Percentiles rank a stretch among this genome's conserved stretches.
Evolutionary conservation across 2,888 invertebrate species (phyloP).

Genomic region (Papilio elwesi): DNA sequence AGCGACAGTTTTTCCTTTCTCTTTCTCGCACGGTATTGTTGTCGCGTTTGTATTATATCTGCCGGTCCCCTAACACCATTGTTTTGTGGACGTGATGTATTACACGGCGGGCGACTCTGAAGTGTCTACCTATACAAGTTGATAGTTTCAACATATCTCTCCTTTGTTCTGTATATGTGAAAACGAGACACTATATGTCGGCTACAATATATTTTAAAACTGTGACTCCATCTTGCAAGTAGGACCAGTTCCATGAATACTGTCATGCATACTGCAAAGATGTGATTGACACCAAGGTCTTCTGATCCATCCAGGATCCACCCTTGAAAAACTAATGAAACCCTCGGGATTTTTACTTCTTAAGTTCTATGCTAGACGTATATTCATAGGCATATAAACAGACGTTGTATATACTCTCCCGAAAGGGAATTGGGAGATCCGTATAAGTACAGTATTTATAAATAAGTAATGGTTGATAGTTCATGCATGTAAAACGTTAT

Average conservation of each 20-base stretch:
- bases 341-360: too few relatives aligned
- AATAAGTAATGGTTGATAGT: slow-evolving; percentile 15
- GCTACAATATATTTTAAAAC: too few relatives aligned
- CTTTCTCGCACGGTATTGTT: slow-evolving; percentile 22
- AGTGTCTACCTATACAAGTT: slow-evolving; percentile 42
- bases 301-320: too few relatives aligned
- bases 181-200: background rate
- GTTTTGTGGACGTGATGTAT: slow-evolving; percentile 52
- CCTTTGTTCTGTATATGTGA: background rate
- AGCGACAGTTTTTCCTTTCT: slow-evolving; percentile 8
- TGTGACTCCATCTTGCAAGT: too few relatives aligned
- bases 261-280: too few relatives aligned
- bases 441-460: background rate
- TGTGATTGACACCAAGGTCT: too few relatives aligned
- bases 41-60: slow-evolving; percentile 27
- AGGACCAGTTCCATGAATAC: too few relatives aligned
- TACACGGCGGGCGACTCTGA: slow-evolving; percentile 49
- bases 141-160: background rate
- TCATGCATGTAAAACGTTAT: slow-evolving; percentile 24
- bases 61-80: slow-evolving; percentile 36
- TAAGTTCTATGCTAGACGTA: too few relatives aligned
- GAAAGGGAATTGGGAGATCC: background rate
- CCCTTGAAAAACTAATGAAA: too few relatives aligned
- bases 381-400: too few relatives aligned
- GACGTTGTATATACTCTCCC: background rate